Evolutionary conservation across 2,888 invertebrate genomes (phyloP), one percentile per base, ranked within the genome.

Genomic region (Cerceris ruficornis): DNA sequence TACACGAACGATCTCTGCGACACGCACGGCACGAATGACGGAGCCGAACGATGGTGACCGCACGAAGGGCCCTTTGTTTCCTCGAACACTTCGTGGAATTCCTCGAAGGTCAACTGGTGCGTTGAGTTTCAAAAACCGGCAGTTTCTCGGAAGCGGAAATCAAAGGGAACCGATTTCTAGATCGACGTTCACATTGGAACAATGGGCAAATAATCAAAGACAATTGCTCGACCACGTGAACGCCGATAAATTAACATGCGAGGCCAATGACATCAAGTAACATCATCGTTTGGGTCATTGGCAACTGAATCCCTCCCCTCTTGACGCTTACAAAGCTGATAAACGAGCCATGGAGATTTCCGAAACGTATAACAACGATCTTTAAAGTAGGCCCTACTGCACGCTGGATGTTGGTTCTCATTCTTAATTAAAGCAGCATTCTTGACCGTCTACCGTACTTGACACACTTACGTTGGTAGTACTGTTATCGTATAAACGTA

Each of bases 181-280:
- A 80, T 74, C 79, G 57, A 66, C 59, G 28, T 11, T 50, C n/a
- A 28, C 15, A 28, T 9, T n/a, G 39, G n/a, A 8, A 28, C 41
- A 41, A 59, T 39, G 14, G 42, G 9, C 60, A 54, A 55, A 60
- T 28, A n/a, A 69, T 54, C 11, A 13, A 41, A 14, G 64, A 52
- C 74, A 71, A 67, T 73, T 69, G 75, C 41, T 54, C n/a, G 59
- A 68, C 69, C 85, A 80, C 80, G 82, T 82, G 78, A 86, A 76
- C 80, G 70, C 28, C 65, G 49, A 70, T 64, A 82, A 83, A 87
- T 88, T 87, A 88, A 88, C 86, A 88, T 86, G 84, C 86, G 83
- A 84, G 89, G 90, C 89, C 89, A 89, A 90, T 88, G 89, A 89
- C 89, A 89, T 87, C 87, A 80, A 88, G 83, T 89, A 88, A 88